Base-by-base conservation (phyloP, 2,888 invertebrate genomes). In the Hemistola chrysoprasaria region DNA sequence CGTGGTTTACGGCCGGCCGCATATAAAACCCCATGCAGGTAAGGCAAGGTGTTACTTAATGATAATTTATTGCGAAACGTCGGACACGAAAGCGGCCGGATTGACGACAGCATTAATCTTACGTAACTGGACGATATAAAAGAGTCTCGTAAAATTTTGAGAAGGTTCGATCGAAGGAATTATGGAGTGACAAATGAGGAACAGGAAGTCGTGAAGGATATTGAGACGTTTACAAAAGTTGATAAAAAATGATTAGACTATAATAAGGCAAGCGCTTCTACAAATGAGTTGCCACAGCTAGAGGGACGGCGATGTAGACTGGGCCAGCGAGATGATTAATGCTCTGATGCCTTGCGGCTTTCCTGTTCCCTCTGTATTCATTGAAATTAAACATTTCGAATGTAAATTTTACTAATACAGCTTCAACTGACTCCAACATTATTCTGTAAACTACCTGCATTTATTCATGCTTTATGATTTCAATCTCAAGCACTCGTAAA, bases 41-140 rank as follows among this genome's bases (percentile, higher is more conserved):
- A 71, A 70, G 76, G 75, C 77, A 78, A 79, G 77, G 78, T 82
- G 84, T 84, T 84, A 84, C 75, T 85, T 84, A 83, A 84, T 80
- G 75, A 69, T 83, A 84, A 87, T 87, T 84, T 87, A 87, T 84
- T 82, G 84, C 81, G 69, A 71, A 73, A 77, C 77, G 71, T 62
- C 62, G 69, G 65, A 70, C 69, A 69, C 69, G 63, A 66, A 64
- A 67, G 62, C 63, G 59, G 65, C 46, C 59, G 61, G 62, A 71
- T 70, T 76, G 75, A 78, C 65, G 77, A 81, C 73, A 72, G 50
- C 78, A 84, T 86, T 78, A 83, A 85, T 86, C 80, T 82, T 71
- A 58, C 53, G 68, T 81, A 81, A 85, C 72, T 65, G 76, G 71
- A 61, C 56, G 70, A 65, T 65, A 74, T 77, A 75, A 78, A 79